Evolutionary conservation across 2,113 vertebrate species (phyloP).

Genomic region (Isichthys henryi): DNA sequence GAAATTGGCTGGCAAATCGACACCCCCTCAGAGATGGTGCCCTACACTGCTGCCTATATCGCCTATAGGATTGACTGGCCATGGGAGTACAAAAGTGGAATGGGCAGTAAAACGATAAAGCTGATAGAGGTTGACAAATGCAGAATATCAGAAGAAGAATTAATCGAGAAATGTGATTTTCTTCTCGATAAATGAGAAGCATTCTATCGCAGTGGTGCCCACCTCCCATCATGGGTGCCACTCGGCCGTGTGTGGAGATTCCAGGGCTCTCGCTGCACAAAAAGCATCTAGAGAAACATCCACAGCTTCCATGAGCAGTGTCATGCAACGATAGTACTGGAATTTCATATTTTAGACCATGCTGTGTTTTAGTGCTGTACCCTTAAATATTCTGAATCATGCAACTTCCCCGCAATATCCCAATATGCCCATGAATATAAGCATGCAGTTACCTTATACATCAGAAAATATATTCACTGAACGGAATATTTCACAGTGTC

Average conservation of each 20-base stretch:
- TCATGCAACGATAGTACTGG: background rate
- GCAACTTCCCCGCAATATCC: background rate
- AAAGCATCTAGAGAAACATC: background rate
- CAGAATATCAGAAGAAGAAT: background rate
- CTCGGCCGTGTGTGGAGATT: background rate
- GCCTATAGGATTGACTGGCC: background rate
- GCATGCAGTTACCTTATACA: background rate
- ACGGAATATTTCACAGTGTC: background rate
- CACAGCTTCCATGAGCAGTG: background rate
- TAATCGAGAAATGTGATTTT: background rate
- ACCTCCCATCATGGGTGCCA: fast-evolving
- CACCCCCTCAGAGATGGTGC: background rate
- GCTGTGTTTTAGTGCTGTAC: background rate
- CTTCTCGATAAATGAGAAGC: background rate
- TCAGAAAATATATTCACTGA: background rate
- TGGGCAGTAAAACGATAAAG: background rate
- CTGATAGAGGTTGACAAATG: background rate
- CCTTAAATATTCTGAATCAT: background rate
- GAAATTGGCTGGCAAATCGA: background rate
- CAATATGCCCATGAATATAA: background rate
- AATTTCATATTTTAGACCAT: background rate
- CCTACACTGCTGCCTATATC: background rate
- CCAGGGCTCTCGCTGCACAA: too few species aligned
- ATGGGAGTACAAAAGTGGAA: background rate
- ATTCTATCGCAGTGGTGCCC: background rate